phyloP scores from a whole-genome alignment of 2,797 vertebrate genomes.

The Pogonophryne albipinna region DNA sequence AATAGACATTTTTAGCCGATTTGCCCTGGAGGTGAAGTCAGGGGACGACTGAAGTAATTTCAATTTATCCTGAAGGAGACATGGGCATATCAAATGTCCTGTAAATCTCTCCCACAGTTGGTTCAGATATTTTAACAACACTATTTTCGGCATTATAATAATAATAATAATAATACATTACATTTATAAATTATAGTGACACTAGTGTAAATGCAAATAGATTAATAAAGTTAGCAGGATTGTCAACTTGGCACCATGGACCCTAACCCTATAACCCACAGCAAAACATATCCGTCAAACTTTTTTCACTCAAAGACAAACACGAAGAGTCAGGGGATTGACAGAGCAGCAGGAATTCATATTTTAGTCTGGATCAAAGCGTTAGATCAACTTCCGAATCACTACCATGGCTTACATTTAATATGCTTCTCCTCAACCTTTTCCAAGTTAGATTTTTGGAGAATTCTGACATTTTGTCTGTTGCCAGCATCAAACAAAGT shows the following conservation, averaged over 20 bases:
- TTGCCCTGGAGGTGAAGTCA: no score
- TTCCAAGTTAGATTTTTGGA: background rate
- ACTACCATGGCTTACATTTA: background rate
- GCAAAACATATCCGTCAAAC: background rate
- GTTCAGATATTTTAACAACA: background rate
- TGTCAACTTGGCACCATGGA: no score
- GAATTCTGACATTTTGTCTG: background rate
- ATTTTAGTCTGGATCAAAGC: background rate
- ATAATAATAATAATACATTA: no score
- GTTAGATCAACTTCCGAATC: background rate
- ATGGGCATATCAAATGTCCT: background rate
- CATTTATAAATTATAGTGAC: no score
- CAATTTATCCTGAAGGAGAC: background rate
- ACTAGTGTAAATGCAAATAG: no score
- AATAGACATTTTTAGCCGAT: no score
- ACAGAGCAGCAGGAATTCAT: background rate
- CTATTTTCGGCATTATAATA: no score
- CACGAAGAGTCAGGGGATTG: background rate
- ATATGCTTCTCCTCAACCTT: background rate
- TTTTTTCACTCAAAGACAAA: no score
- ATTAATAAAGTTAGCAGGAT: no score
- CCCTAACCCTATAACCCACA: no score
- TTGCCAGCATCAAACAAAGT: background rate
- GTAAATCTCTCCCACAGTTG: background rate
- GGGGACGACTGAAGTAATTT: no score